phyloP scores from a whole-genome alignment of 2,113 vertebrate genomes.

The Xenus cinereus region DNA sequence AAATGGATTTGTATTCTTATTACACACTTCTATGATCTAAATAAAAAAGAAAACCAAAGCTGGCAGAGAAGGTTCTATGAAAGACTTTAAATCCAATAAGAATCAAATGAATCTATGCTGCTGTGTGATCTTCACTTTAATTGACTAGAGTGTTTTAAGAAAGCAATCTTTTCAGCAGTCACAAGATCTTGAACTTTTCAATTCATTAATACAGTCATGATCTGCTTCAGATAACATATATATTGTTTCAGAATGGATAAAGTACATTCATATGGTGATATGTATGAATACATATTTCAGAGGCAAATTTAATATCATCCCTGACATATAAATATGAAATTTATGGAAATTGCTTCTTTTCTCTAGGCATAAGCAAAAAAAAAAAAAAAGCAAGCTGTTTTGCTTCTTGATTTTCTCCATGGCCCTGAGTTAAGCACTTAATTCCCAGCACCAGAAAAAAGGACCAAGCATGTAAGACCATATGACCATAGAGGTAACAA shows the following conservation, averaged over 20 bases:
- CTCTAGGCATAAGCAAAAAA: neutral
- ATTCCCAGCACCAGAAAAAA: neutral
- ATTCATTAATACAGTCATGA: neutral
- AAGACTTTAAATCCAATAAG: neutral
- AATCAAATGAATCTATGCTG: neutral
- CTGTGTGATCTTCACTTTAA: neutral
- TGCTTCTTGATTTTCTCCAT: neutral
- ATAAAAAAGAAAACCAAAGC: neutral
- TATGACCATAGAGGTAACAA: neutral
- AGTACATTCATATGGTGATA: neutral
- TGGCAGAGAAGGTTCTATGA: neutral
- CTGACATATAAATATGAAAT: neutral
- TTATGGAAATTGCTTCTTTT: neutral
- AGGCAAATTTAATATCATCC: neutral
- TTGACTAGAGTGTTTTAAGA: neutral
- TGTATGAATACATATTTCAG: neutral
- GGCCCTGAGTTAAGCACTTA: neutral
- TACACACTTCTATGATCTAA: neutral
- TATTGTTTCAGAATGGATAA: neutral
- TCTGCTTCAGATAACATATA: neutral
- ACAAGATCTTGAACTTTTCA: neutral
- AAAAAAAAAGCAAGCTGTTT: neutral
- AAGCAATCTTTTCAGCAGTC: neutral
- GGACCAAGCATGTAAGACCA: neutral
- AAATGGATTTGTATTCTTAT: neutral